Evolutionary conservation across 2,888 invertebrate species (phyloP).

Genomic region (Hyppa rectilinea): DNA sequence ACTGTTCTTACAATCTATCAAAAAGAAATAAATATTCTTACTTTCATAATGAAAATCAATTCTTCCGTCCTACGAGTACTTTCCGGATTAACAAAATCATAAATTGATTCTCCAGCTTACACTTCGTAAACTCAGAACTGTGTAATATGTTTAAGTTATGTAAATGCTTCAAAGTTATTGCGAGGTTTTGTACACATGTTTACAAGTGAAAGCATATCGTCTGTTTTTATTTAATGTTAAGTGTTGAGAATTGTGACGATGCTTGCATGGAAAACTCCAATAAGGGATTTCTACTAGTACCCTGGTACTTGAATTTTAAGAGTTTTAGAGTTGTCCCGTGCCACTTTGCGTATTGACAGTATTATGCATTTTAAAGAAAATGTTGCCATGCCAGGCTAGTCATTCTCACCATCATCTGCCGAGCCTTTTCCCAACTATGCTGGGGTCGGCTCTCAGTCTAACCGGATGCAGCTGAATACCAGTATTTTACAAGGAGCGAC

Average conservation of each 20-base stretch:
- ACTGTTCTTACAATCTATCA: constrained; percentile 7
- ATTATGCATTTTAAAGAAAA: not conserved
- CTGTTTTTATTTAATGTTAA: constrained; percentile 10
- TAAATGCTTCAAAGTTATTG: constrained; percentile 33
- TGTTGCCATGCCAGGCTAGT: too few species aligned
- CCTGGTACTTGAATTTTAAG: not conserved
- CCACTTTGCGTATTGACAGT: not conserved
- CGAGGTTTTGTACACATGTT: constrained; percentile 10
- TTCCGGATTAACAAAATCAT: constrained; percentile 13
- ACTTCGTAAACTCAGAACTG: constrained; percentile 29
- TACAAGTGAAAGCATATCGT: constrained; percentile 25
- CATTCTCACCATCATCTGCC: too few species aligned
- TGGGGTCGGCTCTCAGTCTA: too few species aligned
- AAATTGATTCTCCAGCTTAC: constrained; percentile 28
- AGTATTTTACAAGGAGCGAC: too few species aligned
- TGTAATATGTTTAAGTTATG: constrained; percentile 33
- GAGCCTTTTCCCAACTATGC: too few species aligned
- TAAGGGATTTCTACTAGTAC: not conserved
- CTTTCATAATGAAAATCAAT: constrained; percentile 48
- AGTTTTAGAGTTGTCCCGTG: not conserved
- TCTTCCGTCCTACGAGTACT: constrained; percentile 40
- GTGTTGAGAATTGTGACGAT: not conserved
- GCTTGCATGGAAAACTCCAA: not conserved
- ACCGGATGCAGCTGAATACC: too few species aligned
- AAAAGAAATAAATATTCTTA: constrained; percentile 32